Evolutionary conservation across 2,113 vertebrate genomes (phyloP), one percentile per base, ranked within the genome.

Genomic region (Microtus pennsylvanicus): DNA sequence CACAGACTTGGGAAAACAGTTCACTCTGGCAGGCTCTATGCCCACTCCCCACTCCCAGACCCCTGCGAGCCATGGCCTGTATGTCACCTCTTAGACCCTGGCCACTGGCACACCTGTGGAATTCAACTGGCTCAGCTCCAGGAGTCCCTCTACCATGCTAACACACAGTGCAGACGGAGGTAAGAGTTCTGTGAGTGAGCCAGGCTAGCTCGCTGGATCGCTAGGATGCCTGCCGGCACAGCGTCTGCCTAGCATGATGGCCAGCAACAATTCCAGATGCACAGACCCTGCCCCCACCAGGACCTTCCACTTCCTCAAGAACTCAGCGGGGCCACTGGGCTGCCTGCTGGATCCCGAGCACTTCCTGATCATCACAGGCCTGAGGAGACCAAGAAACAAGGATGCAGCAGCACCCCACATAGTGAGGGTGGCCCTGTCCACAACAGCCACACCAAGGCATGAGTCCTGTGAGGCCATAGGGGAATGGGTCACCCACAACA

Each of bases 1-100:
- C 16, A 52, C 52, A 93, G 74, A 78, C 61, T 85, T 81, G 69
- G 81, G 93, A 93, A 91, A 87, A 93, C 63, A 93, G 94, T 72
- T 74, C n/a, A 13, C 10, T 50, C 26, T 4, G n/a, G 77, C 10
- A 45, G 76, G 33, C 55, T 78, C 78, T 38, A 63, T 8, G 21
- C 45, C 86, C 45, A 52, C 33, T 85, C 81, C 76, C 24, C 77
- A 81, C 50, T 42, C 30, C 74, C 4, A 45, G 74, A 61, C 22
- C 77, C 80, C 45, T 8, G 88, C 45, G 76, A 89, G 47, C n/a
- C 10, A 0, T 77, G 91, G 35, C 87, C 89, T 38, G 28, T 58
- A 33, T 86, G 82, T 89, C 74, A 89, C 83, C 85, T 87, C 42
- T 50, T 33, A 26, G 74, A 33, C 81, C 35, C 17, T 3, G n/a